Evolutionary conservation across 1,140 invertebrate species (phyloP).

Genomic region (Drosophila pectinifera): DNA sequence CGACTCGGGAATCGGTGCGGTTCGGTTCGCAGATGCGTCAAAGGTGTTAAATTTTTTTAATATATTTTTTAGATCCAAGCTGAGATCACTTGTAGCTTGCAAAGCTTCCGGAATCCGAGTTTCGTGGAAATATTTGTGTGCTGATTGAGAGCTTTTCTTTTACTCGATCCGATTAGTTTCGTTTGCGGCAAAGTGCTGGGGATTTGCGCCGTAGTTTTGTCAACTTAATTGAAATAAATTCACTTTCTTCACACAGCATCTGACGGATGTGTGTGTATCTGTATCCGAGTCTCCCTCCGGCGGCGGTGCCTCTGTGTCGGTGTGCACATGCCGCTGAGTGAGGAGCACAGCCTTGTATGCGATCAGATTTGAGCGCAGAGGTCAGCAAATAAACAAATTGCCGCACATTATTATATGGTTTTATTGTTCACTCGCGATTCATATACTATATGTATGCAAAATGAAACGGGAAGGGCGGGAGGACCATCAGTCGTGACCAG

Average conservation of each 20-base stretch:
- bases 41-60: conserved; percentile 33
- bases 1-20: conserved; percentile 72
- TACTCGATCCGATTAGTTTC: conserved; percentile 41
- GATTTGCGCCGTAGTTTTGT: conserved; percentile 80
- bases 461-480: conserved; percentile 7
- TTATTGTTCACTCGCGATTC: conserved; percentile 43
- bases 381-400: conserved; percentile 83
- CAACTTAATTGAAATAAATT: conserved; percentile 84
- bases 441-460: conserved; percentile 19
- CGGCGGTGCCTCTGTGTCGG: conserved; percentile 24
- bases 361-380: conserved; percentile 83
- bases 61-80: neutral
- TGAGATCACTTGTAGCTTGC: neutral
- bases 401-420: conserved; percentile 55
- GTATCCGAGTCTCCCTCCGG: conserved; percentile 13
- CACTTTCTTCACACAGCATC: conserved; percentile 71
- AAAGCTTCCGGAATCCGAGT: conserved; percentile 1
- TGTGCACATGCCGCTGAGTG: conserved; percentile 53
- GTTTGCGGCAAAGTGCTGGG: conserved; percentile 56
- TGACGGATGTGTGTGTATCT: conserved; percentile 23
- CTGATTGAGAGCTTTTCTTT: conserved; percentile 19
- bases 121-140: conserved; percentile 3
- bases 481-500: conserved; percentile 18
- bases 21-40: conserved; percentile 66
- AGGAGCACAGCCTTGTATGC: conserved; percentile 79